Conservation (phyloP, 2,113 vertebrate species). For the Kryptolebias marmoratus region DNA sequence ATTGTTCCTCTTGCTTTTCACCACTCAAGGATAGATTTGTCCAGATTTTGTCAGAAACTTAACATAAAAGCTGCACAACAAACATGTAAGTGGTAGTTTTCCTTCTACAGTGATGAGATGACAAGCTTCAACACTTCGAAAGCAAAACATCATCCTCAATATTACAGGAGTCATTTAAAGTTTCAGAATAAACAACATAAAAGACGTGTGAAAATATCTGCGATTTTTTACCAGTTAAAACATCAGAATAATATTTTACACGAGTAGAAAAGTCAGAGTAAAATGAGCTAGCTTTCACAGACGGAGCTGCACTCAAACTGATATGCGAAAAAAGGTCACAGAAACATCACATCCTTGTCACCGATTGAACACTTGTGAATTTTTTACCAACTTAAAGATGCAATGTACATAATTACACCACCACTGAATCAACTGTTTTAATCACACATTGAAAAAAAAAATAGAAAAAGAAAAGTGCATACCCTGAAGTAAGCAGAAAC, state of each 20-base stretch:
- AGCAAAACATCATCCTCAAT: constrained; percentile 14
- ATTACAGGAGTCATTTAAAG: constrained; percentile 26
- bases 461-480: constrained; percentile 7
- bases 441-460: constrained; percentile 25
- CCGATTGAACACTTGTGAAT: constrained; percentile 28
- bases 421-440: constrained; percentile 27
- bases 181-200: constrained; percentile 20
- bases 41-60: constrained; percentile 33
- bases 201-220: constrained; percentile 49
- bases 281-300: constrained; percentile 46
- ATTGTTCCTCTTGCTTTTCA: constrained; percentile 33
- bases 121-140: constrained; percentile 24
- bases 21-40: constrained; percentile 21
- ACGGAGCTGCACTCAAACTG: constrained; percentile 64
- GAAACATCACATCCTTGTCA: constrained; percentile 38
- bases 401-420: constrained; percentile 23
- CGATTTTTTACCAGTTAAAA: constrained; percentile 39
- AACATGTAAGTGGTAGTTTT: constrained; percentile 10
- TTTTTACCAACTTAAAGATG: constrained; percentile 25
- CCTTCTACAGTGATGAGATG: constrained; percentile 26
- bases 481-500: constrained; percentile 45
- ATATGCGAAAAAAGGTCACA: constrained; percentile 60
- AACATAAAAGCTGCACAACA: constrained; percentile 17
- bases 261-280: constrained; percentile 42
- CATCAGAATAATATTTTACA: constrained; percentile 43